phyloP scores from a whole-genome alignment of 30 jellyfish, hydroid and myxozoan species.

The Aurelia sp. region DNA sequence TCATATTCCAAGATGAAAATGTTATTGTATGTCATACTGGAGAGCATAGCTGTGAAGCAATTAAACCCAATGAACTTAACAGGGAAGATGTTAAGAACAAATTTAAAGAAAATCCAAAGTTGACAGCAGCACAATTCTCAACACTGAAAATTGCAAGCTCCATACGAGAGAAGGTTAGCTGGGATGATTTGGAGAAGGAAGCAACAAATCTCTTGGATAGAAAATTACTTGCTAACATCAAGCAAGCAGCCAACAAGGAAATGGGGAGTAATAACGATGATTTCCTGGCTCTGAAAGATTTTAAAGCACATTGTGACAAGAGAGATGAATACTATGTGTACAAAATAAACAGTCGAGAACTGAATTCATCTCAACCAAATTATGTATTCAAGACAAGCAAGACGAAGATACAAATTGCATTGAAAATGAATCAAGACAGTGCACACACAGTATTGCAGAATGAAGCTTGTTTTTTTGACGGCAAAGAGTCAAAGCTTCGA shows the following conservation, averaged over 20 bases:
- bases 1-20: slow-evolving; percentile 8
- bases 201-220: slow-evolving; percentile 10
- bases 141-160: slow-evolving; percentile 8
- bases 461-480: too few relatives aligned
- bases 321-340: slow-evolving; percentile 4
- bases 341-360: not conserved
- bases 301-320: slow-evolving; percentile 3
- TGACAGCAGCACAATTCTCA: not conserved
- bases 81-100: not conserved
- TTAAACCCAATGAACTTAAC: not conserved
- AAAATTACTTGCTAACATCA: not conserved
- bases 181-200: not conserved
- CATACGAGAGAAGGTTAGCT: slow-evolving; percentile 1
- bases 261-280: not conserved
- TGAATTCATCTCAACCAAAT: slow-evolving; percentile 4
- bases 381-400: slow-evolving; percentile 2
- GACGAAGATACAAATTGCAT: not conserved
- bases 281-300: too few relatives aligned
- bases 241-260: slow-evolving; percentile 9
- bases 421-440: not conserved
- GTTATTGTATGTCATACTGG: not conserved
- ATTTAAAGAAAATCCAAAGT: slow-evolving; percentile 4
- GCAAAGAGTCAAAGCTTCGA: too few relatives aligned
- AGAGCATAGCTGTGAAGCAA: not conserved
- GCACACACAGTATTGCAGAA: not conserved